phyloP scores from a whole-genome alignment of 2,113 vertebrate species.

The Guaruba guarouba region DNA sequence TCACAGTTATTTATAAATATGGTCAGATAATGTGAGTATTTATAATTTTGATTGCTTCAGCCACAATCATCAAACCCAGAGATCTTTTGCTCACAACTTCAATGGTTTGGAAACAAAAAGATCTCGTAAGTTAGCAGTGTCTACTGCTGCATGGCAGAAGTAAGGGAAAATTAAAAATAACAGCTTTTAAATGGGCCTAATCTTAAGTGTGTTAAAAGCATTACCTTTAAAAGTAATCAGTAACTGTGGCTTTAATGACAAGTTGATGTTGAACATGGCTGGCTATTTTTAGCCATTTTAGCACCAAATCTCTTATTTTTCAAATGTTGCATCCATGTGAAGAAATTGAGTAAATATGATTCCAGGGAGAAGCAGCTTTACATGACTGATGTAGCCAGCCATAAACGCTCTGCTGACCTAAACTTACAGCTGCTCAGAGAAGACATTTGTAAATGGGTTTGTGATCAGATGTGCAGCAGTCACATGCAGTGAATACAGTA shows the following conservation, averaged over 20 bases:
- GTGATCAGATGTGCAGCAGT: not conserved
- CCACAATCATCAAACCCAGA: slow-evolving; percentile 1
- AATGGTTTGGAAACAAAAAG: not conserved
- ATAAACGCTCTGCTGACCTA: not conserved
- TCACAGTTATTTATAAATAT: slow-evolving; percentile 68
- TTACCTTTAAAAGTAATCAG: not conserved
- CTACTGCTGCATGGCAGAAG: not conserved
- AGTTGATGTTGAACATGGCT: not conserved
- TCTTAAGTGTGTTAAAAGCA: not conserved
- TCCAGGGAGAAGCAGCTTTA: not conserved
- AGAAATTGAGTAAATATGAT: slow-evolving; percentile 25
- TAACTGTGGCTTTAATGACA: not conserved
- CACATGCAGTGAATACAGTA: not conserved
- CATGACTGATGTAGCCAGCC: not conserved
- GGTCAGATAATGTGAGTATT: slow-evolving; percentile 59
- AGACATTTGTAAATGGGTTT: slow-evolving; percentile 20
- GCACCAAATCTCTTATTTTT: not conserved
- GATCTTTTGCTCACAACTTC: not conserved
- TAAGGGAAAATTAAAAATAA: not conserved
- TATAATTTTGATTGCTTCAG: slow-evolving; percentile 64
- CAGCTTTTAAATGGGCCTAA: not conserved
- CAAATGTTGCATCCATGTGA: not conserved
- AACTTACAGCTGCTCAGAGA: slow-evolving; percentile 33
- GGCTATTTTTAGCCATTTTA: not conserved
- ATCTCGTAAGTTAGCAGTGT: not conserved